Evolutionary conservation across 2,113 vertebrate species (phyloP).

Genomic region (Romanogobio albipinnatus): DNA sequence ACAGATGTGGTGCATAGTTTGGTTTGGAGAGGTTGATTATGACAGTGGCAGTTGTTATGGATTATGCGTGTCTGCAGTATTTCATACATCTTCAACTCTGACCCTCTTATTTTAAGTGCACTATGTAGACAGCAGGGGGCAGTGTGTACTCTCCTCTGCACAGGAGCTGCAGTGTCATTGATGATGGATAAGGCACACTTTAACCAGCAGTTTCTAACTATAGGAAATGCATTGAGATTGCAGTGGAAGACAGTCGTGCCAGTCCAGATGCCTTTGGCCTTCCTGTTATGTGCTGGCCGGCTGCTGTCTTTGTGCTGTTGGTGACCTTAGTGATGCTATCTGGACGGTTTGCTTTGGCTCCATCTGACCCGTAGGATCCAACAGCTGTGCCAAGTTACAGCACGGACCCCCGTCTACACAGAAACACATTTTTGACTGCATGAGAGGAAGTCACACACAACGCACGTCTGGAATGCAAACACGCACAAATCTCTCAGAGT

Average conservation of each 20-base stretch:
- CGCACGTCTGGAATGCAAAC: constrained; percentile 66
- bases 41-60: not conserved
- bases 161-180: not conserved
- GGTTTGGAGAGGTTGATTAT: not conserved
- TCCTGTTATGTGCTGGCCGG: not conserved
- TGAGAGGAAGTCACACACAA: constrained; percentile 67
- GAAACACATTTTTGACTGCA: constrained; percentile 52
- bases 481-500: constrained; percentile 13
- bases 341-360: constrained; percentile 35
- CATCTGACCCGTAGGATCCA: constrained; percentile 6
- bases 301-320: not conserved
- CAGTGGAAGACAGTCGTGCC: not conserved
- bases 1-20: not conserved
- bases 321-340: constrained; percentile 8
- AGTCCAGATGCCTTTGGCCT: not conserved
- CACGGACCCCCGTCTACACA: constrained; percentile 7
- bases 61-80: constrained; percentile 8
- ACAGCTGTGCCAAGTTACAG: constrained; percentile 1
- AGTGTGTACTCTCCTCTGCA: constrained; percentile 60
- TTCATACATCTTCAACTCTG: not conserved
- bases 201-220: not conserved
- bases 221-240: not conserved
- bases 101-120: not conserved
- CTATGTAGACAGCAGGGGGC: constrained; percentile 69
- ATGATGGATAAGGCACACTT: not conserved